A percentile compares a stretch with the other conserved stretches of the same genome.
phyloP scores from a whole-genome alignment of 2,113 vertebrate species.

The Phaethornis superciliosus region DNA sequence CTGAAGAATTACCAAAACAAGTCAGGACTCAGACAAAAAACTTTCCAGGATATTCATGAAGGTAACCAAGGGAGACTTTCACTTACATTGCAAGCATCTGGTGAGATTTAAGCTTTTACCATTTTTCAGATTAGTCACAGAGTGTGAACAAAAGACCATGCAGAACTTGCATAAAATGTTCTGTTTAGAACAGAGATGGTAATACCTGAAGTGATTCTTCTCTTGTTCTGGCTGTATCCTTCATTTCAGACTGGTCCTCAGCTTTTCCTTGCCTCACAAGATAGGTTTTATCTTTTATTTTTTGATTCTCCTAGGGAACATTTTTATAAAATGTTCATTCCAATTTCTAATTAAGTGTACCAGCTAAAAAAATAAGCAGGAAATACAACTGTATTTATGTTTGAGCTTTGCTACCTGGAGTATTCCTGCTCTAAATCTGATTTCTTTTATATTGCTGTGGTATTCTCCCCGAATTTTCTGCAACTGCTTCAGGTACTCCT shows the following conservation, averaged over 20 bases:
- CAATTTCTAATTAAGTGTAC: not conserved
- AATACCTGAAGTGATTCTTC: conserved; percentile 71
- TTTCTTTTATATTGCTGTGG: conserved; percentile 79
- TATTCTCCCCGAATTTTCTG: conserved; percentile 87
- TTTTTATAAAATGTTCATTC: not conserved
- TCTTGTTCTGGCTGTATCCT: not conserved
- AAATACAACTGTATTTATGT: not conserved
- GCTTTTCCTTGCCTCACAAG: conserved; percentile 72
- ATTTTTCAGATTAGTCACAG: not conserved
- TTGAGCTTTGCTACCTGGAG: conserved; percentile 74
- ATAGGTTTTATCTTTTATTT: conserved; percentile 72
- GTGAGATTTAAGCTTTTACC: not conserved
- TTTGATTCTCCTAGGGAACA: conserved; percentile 61
- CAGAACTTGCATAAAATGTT: not conserved
- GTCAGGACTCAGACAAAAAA: not conserved
- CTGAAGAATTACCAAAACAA: not conserved
- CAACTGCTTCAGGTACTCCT: conserved; percentile 88
- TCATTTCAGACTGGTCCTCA: not conserved
- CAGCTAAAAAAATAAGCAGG: not conserved
- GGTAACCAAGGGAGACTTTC: not conserved
- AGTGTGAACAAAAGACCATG: not conserved
- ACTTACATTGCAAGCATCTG: not conserved
- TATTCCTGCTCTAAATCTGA: conserved; percentile 76
- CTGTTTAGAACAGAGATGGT: not conserved
- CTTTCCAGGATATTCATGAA: not conserved